These are phyloP conservation scores for Ceraclea dissimilis DNA, from an alignment of 2,888 invertebrate genomes.

Conservation along the genomic window DNA sequence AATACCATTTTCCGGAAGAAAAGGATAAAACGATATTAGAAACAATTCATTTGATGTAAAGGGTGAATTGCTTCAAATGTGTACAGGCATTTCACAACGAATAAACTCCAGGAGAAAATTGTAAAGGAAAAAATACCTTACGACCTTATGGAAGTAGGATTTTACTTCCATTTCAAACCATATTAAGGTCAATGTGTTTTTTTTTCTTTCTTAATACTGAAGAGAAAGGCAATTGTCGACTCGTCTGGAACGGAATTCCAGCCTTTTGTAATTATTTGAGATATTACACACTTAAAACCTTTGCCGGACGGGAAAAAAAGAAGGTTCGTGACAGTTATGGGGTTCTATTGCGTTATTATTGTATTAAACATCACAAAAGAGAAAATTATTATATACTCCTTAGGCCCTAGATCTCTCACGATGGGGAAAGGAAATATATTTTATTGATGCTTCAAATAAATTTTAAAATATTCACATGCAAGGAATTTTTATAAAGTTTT, in stretches of 20 bases:
- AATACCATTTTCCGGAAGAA: not conserved
- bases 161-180: not conserved
- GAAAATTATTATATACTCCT: no score
- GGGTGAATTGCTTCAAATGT: not conserved
- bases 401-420: no score
- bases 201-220: not conserved
- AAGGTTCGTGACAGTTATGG: constrained; percentile 1
- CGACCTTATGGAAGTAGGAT: not conserved
- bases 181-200: constrained; percentile 1
- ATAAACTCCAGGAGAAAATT: not conserved
- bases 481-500: no score
- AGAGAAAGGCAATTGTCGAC: not conserved
- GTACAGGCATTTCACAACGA: not conserved
- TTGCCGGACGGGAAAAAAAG: constrained; percentile 1
- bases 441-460: no score
- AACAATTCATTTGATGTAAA: constrained; percentile 5
- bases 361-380: no score
- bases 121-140: not conserved
- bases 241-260: not conserved
- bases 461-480: no score
- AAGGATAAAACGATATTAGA: not conserved
- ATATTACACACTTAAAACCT: constrained; percentile 2
- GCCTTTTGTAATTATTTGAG: constrained; percentile 1
- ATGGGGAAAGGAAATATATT: no score
- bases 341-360: no score